Evolutionary conservation across 2,888 invertebrate species (phyloP), one percentile per base, ranked within the genome.

Genomic region (Drosophila formosana): DNA sequence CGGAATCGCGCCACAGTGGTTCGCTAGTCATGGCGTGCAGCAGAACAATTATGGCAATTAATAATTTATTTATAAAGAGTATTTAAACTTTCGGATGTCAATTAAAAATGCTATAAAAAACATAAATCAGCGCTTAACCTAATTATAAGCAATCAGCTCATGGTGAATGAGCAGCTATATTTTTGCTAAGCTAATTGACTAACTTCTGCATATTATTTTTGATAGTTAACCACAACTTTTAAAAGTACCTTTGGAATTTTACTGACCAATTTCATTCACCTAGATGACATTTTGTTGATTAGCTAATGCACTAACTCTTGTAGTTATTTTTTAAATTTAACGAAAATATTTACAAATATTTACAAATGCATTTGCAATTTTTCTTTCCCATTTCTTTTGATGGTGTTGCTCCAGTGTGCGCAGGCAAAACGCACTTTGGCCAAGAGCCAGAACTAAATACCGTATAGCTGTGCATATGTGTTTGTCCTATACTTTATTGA

Each of bases 401-500:
- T 6, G 4, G 25, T 47, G 1, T 1, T 7, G 41, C 3, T 26
- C 28, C 75, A 75, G 26, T 64, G 75, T 75, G 60, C 73, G 8
- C 28, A 18, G 55, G 18, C 30, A 53, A 64, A 72, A 82, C 88
- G 88, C 82, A 88, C 70, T 73, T 67, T 83, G 83, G 83, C 72
- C 25, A 30, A 56, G 53, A 53, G 83, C 83, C 83, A 83, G 49
- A 18, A 51, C n/a, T 30, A 9, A 50, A 57, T 57, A 37, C 28
- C 46, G 9, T 28, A 51, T 51, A 34, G 58, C 46, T 47, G 46
- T 57, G 28, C 26, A 65, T 53, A 66, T 66, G 56, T 65, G 46
- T 62, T 13, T 13, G 65, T 68, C 51, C 76, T 70, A 72, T 72
- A 81, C 64, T 80, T 80, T 89, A 85, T 85, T 82, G 85, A 89